Base-by-base conservation (phyloP, 2,797 vertebrate species). In the Acomys russatus region DNA sequence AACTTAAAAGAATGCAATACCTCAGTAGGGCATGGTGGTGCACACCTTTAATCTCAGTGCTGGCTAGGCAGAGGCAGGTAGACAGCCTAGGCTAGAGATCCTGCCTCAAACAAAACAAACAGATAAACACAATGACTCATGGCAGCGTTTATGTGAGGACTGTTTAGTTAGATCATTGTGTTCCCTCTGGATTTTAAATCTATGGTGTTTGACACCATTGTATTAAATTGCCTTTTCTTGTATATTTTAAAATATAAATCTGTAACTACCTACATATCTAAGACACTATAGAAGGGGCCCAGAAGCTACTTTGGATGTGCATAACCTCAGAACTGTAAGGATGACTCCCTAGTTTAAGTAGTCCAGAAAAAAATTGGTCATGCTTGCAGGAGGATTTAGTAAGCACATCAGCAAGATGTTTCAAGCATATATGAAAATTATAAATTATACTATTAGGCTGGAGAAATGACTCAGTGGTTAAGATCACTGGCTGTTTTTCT, bases 171-270 rank as follows among this genome's bases (percentile, higher is more conserved):
- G 49, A 77, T 90, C 88, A 38, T 54, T 88, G 3, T 28, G 49
- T 92, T 95, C 56, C 68, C 44, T 59, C 54, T 83, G 20, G 10
- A 63, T 86, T 92, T 64, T 92, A 80, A 86, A 74, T 54, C 33
- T 83, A 0, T 78, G 23, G 14, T 86, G 3, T n/a, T 90, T 87
- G 44, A 92, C 28, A 73, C 25, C 11, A 10, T 89, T n/a, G 49
- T 77, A 35, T 33, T 59, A 56, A 15, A 79, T 38, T 33, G 9
- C 70, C n/a, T 20, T 77, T 78, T 91, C 4, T 77, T 91, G 6
- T 11, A 1, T 89, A 61, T 80, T 92, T 90, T 86, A 56, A 14
- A 86, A 86, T 94, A 77, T 64, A 7, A 90, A 59, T 77, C 61
- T 89, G 0, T 78, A 88, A 56, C 79, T 95, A 54, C 14, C 79